Conservation (phyloP, 2,888 invertebrate genomes). For the Ephialtes manifestator region DNA sequence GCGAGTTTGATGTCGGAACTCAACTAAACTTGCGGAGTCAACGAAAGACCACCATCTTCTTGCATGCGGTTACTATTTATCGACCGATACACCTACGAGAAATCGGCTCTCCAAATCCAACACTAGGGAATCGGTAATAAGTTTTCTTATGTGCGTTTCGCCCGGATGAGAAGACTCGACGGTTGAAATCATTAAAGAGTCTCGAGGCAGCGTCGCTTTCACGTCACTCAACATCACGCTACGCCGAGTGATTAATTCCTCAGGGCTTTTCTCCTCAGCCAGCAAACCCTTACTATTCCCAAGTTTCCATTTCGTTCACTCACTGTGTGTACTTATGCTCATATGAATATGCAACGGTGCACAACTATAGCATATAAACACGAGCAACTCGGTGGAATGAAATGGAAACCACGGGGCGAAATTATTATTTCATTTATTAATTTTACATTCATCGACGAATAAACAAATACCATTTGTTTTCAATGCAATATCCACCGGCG, state of each 20-base stretch:
- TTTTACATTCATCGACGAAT: too few relatives aligned
- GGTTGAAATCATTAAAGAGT: constrained; percentile 67
- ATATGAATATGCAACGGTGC: constrained; percentile 1
- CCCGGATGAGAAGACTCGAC: constrained; percentile 54
- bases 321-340: constrained; percentile 9
- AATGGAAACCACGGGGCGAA: background rate
- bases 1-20: too few relatives aligned
- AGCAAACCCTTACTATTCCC: constrained; percentile 28
- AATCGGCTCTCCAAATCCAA: background rate
- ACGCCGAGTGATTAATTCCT: constrained; percentile 72
- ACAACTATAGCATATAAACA: background rate
- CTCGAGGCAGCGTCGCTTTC: constrained; percentile 54
- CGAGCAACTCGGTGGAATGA: background rate
- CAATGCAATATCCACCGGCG: too few relatives aligned
- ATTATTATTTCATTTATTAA: background rate
- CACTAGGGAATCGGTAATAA: constrained; percentile 34
- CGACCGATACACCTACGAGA: constrained; percentile 20
- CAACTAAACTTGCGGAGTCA: too few relatives aligned
- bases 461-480: too few relatives aligned
- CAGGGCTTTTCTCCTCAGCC: constrained; percentile 44
- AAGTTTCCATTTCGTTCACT: constrained; percentile 1
- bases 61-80: constrained; percentile 1
- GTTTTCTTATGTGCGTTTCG: background rate
- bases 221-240: constrained; percentile 39
- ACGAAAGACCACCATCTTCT: too few relatives aligned